Conservation (phyloP, 2,888 invertebrate species). For the Neria commutata region DNA sequence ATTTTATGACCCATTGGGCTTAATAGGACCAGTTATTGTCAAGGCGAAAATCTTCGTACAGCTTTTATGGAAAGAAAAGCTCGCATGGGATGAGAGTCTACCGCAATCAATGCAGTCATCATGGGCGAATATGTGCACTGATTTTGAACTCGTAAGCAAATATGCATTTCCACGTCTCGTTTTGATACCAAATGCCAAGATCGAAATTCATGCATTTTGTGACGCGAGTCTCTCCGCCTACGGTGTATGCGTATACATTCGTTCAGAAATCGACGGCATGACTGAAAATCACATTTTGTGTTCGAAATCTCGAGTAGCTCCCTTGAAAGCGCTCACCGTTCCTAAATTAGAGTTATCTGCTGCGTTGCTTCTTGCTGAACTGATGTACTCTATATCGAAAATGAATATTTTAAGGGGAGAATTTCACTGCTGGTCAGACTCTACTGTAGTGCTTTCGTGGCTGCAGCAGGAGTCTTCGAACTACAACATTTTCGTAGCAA, state of each 20-base stretch:
- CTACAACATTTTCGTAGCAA: conserved; percentile 20
- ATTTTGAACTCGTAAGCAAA: conserved; percentile 10
- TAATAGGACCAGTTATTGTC: not conserved
- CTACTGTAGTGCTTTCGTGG: conserved; percentile 16
- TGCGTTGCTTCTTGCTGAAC: conserved; percentile 14
- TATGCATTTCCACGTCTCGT: conserved; percentile 15
- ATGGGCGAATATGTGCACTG: too few relatives aligned
- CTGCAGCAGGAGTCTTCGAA: conserved; percentile 21
- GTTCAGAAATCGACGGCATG: conserved; percentile 4
- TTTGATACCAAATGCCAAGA: conserved; percentile 3
- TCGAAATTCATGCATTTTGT: conserved; percentile 19
- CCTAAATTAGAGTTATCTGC: conserved; percentile 14
- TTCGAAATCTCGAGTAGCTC: conserved; percentile 14
- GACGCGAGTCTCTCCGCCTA: conserved; percentile 18
- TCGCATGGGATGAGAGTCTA: conserved; percentile 23
- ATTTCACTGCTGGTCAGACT: conserved; percentile 18
- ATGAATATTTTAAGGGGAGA: not conserved
- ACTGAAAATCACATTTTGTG: conserved; percentile 8
- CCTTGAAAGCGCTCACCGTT: conserved; percentile 15
- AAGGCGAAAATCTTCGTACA: conserved; percentile 23
- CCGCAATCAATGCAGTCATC: conserved; percentile 10
- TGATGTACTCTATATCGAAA: conserved; percentile 6
- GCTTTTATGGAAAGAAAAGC: conserved; percentile 20
- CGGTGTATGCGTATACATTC: conserved; percentile 18
- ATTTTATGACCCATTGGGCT: not conserved